phyloP scores from a whole-genome alignment of 2,113 vertebrate species.

The Argyrosomus japonicus region DNA sequence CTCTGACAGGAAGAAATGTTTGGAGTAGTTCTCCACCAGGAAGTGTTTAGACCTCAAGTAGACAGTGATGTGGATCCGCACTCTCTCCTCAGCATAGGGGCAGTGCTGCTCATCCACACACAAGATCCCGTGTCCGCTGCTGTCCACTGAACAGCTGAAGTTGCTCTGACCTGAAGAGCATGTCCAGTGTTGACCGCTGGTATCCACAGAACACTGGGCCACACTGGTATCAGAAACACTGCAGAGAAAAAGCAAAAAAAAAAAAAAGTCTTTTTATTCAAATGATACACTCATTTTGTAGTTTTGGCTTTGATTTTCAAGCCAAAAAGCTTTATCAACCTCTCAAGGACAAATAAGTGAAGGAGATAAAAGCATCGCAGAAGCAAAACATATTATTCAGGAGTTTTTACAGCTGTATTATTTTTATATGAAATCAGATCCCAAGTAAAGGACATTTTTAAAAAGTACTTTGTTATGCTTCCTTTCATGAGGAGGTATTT shows the following conservation, averaged over 20 bases:
- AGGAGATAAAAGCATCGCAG: not conserved
- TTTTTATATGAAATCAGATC: not conserved
- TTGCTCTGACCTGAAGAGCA: constrained; percentile 56
- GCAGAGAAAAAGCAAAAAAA: not conserved
- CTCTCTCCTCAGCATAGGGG: constrained; percentile 70
- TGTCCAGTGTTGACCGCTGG: constrained; percentile 42
- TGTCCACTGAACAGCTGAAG: constrained; percentile 62
- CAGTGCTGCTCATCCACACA: constrained; percentile 70
- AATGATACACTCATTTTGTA: not conserved
- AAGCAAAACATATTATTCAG: not conserved
- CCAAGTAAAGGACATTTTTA: not conserved
- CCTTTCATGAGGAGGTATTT: constrained; percentile 17
- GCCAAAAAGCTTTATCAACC: not conserved
- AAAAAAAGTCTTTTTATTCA: not conserved
- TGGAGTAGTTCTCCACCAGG: constrained; percentile 70
- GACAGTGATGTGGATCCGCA: constrained; percentile 48
- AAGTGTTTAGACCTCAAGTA: constrained; percentile 51
- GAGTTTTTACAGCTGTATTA: constrained; percentile 12
- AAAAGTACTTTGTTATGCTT: constrained; percentile 1
- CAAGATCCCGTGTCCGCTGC: constrained; percentile 29
- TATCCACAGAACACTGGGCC: constrained; percentile 52
- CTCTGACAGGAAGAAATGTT: constrained; percentile 65
- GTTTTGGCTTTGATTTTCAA: not conserved
- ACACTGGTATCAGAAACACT: constrained; percentile 1
- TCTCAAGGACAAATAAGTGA: not conserved